Percentiles rank a stretch among this genome's conserved stretches.
Conservation (phyloP, 2,888 invertebrate genomes). For the Harpalus rufipes region DNA sequence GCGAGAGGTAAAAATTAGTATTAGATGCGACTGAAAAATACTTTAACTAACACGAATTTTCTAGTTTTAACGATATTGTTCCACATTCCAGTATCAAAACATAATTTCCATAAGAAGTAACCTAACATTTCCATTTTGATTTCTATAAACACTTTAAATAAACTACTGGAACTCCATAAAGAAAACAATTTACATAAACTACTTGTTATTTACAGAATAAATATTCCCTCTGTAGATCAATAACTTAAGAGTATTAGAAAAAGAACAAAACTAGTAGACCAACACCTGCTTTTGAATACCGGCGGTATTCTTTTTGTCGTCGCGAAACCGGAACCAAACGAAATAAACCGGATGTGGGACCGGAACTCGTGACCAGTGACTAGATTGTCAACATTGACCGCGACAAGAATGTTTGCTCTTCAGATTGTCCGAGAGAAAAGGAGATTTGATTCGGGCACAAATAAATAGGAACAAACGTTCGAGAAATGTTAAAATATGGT, state of each 20-base stretch:
- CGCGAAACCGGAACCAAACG: not conserved
- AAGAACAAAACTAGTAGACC: not conserved
- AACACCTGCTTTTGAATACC: not conserved
- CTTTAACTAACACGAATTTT: too few species aligned
- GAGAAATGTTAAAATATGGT: too few species aligned
- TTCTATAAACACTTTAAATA: not conserved
- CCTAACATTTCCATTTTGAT: not conserved
- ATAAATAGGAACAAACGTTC: not conserved
- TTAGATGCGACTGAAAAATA: too few species aligned
- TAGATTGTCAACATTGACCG: not conserved
- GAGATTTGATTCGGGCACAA: not conserved
- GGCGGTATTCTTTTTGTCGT: not conserved
- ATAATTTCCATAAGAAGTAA: not conserved
- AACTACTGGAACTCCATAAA: not conserved
- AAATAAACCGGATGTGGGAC: not conserved
- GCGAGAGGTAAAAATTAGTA: too few species aligned
- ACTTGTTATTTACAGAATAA: not conserved
- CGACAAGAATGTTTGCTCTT: not conserved
- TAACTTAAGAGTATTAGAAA: not conserved
- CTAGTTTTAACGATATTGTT: not conserved
- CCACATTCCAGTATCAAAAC: not conserved
- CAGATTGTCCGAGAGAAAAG: not conserved
- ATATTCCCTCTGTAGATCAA: not conserved
- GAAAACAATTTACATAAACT: conserved; percentile 2
- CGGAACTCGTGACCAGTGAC: not conserved